phyloP scores from a whole-genome alignment of 2,113 vertebrate genomes.

The Labrus mixtus region DNA sequence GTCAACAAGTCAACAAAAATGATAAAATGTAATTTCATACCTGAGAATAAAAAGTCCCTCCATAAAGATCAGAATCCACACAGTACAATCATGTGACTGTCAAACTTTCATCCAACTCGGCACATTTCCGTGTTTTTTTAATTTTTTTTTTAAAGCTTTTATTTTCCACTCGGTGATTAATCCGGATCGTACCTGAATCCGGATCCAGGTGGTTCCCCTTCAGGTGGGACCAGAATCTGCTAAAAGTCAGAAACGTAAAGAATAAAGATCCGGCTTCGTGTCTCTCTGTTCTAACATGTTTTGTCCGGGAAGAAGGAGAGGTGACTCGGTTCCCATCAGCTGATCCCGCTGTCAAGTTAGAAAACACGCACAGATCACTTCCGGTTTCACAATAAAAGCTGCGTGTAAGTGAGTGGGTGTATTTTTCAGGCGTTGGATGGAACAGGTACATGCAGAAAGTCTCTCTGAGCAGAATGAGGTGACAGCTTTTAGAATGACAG shows the following conservation, averaged over 20 bases:
- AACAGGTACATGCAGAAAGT: too few species aligned
- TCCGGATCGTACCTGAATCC: neutral
- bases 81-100: neutral
- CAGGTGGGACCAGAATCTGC: neutral
- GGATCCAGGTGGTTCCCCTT: neutral
- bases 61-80: neutral
- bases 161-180: neutral
- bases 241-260: neutral
- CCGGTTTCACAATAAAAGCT: slow-evolving; percentile 47
- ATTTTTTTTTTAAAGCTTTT: too few species aligned
- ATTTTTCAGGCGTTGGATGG: too few species aligned
- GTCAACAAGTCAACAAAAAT: too few species aligned
- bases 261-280: fast-evolving
- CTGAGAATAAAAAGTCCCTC: neutral
- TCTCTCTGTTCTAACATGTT: neutral
- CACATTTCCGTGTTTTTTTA: neutral
- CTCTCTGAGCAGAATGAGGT: too few species aligned
- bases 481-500: too few species aligned
- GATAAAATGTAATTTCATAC: neutral
- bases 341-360: slow-evolving; percentile 31
- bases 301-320: slow-evolving; percentile 46
- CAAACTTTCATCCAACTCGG: slow-evolving; percentile 1
- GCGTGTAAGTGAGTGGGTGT: too few species aligned
- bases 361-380: neutral
- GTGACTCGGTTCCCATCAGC: slow-evolving; percentile 72